Conservation (phyloP, 2,797 vertebrate species). For the Gymnothorax reevesii region DNA sequence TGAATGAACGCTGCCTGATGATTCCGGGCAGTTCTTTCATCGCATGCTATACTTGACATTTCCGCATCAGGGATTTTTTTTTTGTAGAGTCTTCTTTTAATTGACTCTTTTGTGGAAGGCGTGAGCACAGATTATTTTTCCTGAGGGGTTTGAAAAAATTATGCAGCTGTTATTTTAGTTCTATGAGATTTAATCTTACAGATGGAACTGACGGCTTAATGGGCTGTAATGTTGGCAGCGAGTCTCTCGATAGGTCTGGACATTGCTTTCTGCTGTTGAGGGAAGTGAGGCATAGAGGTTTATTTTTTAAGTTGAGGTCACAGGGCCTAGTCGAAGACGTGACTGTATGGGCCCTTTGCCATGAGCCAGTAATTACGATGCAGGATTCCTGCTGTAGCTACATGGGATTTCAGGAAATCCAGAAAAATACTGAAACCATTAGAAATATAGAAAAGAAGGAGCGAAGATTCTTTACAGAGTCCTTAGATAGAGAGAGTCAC, state of each 20-base stretch:
- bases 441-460: background rate
- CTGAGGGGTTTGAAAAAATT: constrained; percentile 32
- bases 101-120: background rate
- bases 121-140: constrained; percentile 32
- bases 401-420: background rate
- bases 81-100: background rate
- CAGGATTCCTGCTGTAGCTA: background rate
- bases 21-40: background rate
- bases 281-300: background rate
- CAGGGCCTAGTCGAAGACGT: constrained; percentile 42
- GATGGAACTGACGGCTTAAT: background rate
- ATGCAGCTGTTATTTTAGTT: constrained; percentile 30
- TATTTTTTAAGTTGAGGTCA: background rate
- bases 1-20: background rate
- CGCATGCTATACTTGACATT: constrained; percentile 12
- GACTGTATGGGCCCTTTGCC: constrained; percentile 34
- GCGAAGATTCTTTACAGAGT: background rate
- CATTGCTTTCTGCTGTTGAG: background rate
- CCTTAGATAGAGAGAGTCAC: too few species aligned
- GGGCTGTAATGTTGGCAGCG: constrained; percentile 39
- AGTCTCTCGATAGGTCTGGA: constrained; percentile 47
- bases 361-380: constrained; percentile 20
- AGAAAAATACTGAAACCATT: background rate
- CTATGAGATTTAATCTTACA: background rate
- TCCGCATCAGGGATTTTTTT: constrained; percentile 26